Base-by-base conservation (phyloP, 1,140 invertebrate genomes). In the Zaprionus nigranus region DNA sequence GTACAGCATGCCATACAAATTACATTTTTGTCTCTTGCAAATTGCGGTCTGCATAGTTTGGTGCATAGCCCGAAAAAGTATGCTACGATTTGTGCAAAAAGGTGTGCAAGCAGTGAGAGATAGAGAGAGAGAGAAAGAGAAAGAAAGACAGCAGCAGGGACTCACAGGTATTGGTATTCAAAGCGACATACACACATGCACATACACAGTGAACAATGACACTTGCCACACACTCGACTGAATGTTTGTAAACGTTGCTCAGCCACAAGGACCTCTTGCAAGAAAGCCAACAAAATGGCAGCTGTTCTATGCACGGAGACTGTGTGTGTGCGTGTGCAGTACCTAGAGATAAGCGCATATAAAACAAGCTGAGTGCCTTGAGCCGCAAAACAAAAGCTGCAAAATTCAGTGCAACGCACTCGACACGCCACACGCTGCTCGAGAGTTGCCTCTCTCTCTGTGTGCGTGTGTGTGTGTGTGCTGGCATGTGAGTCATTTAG, bases 321-420 rank as follows among this genome's bases (percentile, higher is more conserved):
- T 40, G 30, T 63, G 51, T 43, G 28, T 59, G 36, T 54, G 68
- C 43, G 56, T 63, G 49, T 40, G 60, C 60, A 68, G 64, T 57
- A 60, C 60, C 71, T 79, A 76, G 68, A 86, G 84, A 88, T 90
- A 88, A 90, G 87, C 84, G 84, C 84, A 88, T 87, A 87, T 87
- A 86, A 86, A 84, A 78, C 84, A 90, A 64, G 67, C 85, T 79
- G 74, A 81, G 84, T 75, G 75, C 71, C 70, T 79, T 78, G 78
- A 75, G 70, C 71, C 63, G 67, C 81, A 81, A 86, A 87, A 87
- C 84, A 87, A 87, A 87, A 88, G 84, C 84, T 84, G 75, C 78
- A 88, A 88, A 90, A 88, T 85, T 90, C 85, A 90, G 85, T 90
- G 81, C 85, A 88, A 88, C 85, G 85, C 85, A 90, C 85, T 90